A percentile compares a stretch with the other conserved stretches of the same genome.
Conservation (phyloP, 2,888 invertebrate genomes). For the Steinernema hermaphroditum region DNA sequence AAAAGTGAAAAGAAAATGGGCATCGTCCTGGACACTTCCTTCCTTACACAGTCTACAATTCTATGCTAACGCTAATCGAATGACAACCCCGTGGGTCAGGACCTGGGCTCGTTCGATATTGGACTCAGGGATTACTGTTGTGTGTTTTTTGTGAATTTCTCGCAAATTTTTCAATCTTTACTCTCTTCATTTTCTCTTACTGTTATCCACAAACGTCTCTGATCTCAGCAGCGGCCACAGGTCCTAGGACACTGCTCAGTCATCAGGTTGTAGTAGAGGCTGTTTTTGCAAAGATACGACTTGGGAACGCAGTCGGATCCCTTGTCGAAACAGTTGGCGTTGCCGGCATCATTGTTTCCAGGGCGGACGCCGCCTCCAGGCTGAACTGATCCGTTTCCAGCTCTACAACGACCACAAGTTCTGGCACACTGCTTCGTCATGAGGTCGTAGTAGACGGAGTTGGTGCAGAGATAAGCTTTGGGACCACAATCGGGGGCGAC, state of each 20-base stretch:
- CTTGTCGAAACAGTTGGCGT: neutral
- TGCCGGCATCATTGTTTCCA: neutral
- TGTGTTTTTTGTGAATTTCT: too few species aligned
- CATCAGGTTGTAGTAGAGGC: neutral
- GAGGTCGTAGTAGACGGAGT: neutral
- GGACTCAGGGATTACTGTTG: too few species aligned
- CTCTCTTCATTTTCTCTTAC: too few species aligned
- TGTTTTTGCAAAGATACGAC: neutral
- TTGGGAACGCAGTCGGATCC: constrained; percentile 3
- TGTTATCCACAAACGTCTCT: too few species aligned
- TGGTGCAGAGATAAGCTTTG: neutral
- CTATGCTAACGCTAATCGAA: too few species aligned
- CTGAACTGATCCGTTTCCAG: neutral
- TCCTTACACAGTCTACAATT: too few species aligned
- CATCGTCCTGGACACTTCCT: too few species aligned
- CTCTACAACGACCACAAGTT: neutral
- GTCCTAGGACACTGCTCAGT: neutral
- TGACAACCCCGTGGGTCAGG: too few species aligned
- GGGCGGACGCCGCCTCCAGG: neutral
- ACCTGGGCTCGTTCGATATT: too few species aligned
- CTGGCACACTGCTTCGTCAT: neutral
- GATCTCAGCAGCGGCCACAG: neutral
- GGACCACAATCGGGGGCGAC: neutral
- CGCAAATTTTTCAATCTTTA: too few species aligned
- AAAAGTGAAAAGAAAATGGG: too few species aligned